Evolutionary conservation across 2,113 vertebrate species (phyloP).

Genomic region (Psophia crepitans): DNA sequence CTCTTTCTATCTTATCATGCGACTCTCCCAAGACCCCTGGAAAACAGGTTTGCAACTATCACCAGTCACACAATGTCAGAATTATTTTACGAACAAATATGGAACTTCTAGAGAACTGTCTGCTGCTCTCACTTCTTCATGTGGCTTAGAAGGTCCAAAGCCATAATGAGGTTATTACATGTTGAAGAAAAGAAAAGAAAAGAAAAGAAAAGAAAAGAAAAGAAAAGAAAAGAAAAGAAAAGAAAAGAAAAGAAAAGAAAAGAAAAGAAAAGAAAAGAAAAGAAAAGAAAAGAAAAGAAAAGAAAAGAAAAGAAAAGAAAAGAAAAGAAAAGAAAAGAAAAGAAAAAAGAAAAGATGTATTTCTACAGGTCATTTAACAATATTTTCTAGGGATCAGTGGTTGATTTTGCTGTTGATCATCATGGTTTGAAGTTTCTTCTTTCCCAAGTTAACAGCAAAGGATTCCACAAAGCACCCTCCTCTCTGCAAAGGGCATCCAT

Average conservation of each 20-base stretch:
- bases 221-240: too few relatives aligned
- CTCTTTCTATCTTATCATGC: accelerated
- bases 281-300: neutral
- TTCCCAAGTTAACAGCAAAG: neutral
- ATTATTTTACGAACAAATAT: neutral
- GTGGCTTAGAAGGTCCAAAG: neutral
- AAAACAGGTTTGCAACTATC: neutral
- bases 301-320: too few relatives aligned
- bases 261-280: neutral
- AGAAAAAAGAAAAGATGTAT: too few relatives aligned
- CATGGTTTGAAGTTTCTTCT: neutral
- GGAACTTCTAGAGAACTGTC: neutral
- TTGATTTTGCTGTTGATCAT: neutral
- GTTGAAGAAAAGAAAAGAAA: neutral
- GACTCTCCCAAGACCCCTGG: neutral
- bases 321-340: too few relatives aligned
- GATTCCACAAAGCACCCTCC: neutral
- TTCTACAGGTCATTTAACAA: neutral
- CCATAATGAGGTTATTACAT: neutral
- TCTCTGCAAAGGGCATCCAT: neutral
- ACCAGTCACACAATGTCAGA: neutral
- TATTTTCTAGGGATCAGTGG: neutral
- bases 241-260: neutral
- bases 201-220: too few relatives aligned
- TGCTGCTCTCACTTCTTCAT: neutral